Conservation (phyloP, 2,113 vertebrate species). For the Monopterus albus region DNA sequence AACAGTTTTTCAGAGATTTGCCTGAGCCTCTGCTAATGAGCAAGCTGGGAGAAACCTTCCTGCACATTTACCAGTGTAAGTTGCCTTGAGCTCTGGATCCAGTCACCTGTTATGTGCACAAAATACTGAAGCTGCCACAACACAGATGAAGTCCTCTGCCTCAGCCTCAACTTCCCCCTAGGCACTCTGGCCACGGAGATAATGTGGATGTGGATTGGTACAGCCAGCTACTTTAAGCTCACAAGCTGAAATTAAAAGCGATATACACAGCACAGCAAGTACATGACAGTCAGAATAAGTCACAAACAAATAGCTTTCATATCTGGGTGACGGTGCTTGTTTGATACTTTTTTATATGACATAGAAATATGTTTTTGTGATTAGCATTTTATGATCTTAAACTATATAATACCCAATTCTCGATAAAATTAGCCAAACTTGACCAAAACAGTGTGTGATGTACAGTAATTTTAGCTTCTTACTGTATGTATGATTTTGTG, state of each 20-base stretch:
- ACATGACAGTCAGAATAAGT: neutral
- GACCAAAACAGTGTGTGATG: neutral
- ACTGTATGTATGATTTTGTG: neutral
- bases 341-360: neutral
- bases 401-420: neutral
- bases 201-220: neutral
- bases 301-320: neutral
- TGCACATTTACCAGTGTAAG: slow-evolving; percentile 98
- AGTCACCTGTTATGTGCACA: neutral
- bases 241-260: neutral
- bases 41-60: slow-evolving; percentile 96
- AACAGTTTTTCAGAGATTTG: slow-evolving; percentile 97
- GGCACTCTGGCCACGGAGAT: neutral
- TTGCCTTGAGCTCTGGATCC: neutral
- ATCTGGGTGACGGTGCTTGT: neutral
- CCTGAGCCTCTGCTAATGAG: slow-evolving; percentile 95
- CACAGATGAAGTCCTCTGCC: neutral
- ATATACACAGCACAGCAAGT: no score
- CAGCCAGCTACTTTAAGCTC: neutral
- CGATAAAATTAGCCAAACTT: neutral
- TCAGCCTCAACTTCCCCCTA: neutral
- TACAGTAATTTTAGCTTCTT: neutral
- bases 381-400: neutral
- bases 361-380: no score
- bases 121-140: neutral